Base-by-base conservation (phyloP, 2,113 vertebrate genomes). In the Muntiacus muntjak region DNA sequence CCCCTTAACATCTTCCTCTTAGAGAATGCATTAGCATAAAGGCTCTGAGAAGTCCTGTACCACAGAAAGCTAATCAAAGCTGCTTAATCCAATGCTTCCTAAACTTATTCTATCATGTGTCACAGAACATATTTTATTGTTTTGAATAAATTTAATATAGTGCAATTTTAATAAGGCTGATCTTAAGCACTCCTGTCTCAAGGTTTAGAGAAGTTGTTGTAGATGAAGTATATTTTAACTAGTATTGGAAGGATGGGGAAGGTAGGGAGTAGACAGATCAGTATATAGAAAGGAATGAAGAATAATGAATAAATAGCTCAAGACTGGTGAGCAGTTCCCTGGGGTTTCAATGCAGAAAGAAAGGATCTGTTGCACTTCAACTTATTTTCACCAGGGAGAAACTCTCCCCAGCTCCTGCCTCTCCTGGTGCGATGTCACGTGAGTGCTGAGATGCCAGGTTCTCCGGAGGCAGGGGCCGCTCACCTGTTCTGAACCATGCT, bases 401-500 rank as follows among this genome's bases (percentile, higher is more conserved):
- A 28, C 36, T 16, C 7, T 30, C 25, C 57, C 33, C n/a, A 58
- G 12, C 14, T 43, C 23, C 6, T 1, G 10, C 21, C 17, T 15
- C 33, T 28, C 1, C 4, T 3, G 9, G 54, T 2, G 50, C 28
- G 26, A 30, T 60, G 62, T 9, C 62, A n/a, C 1, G 0, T 5
- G 62, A 26, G 43, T 1, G 1, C 30, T 4, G 23, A 23, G 47
- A 8, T 1, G 7, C 33, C 1, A 0, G 10, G 55, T 7, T 3
- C 7, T 8, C 16, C 0, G 17, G 55, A 28, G 21, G 54, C 0
- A 0, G 16, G 25, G 43, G 83, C 21, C 3, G 16, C 91, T 98
- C 95, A 99, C 99, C 99, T 99, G 99, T 99, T 99, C 98, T 99
- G 99, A 50, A 99, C 99, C 99, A 99, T 99, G 98, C 99, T 99